Conservation (phyloP, 2,797 vertebrate genomes). For the Enteromius mattozi region DNA sequence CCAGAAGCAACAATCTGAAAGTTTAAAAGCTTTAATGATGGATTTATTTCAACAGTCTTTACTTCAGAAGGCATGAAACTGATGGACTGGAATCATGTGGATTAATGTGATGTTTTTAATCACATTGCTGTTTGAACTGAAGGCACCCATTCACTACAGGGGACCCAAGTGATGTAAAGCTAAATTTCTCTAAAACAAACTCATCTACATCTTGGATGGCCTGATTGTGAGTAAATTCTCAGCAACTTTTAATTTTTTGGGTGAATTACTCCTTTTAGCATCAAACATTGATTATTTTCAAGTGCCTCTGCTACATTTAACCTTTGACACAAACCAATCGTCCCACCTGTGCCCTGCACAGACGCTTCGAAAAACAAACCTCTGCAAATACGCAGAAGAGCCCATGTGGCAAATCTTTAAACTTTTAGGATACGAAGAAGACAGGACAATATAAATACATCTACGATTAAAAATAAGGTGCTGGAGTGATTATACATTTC, state of each 20-base stretch:
- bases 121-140: not conserved
- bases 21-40: not conserved
- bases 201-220: not conserved
- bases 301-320: slow-evolving; percentile 37
- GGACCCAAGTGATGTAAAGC: not conserved
- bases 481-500: slow-evolving; percentile 78
- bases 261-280: not conserved
- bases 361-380: slow-evolving; percentile 27
- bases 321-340: slow-evolving; percentile 14
- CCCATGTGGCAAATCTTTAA: slow-evolving; percentile 63
- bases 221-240: not conserved
- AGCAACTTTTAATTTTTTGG: not conserved
- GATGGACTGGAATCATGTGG: not conserved
- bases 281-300: not conserved
- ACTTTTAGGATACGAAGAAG: slow-evolving; percentile 60
- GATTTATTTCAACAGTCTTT: not conserved
- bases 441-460: slow-evolving; percentile 72
- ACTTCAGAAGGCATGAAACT: not conserved
- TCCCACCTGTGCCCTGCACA: slow-evolving; percentile 63
- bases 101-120: not conserved
- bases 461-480: slow-evolving; percentile 79
- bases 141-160: not conserved
- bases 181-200: not conserved
- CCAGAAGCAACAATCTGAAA: not conserved
- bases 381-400: slow-evolving; percentile 25